A percentile compares a stretch with the other conserved stretches of the same genome.
Conservation (phyloP, 2,888 invertebrate species). For the Cosmopolites sordidus region DNA sequence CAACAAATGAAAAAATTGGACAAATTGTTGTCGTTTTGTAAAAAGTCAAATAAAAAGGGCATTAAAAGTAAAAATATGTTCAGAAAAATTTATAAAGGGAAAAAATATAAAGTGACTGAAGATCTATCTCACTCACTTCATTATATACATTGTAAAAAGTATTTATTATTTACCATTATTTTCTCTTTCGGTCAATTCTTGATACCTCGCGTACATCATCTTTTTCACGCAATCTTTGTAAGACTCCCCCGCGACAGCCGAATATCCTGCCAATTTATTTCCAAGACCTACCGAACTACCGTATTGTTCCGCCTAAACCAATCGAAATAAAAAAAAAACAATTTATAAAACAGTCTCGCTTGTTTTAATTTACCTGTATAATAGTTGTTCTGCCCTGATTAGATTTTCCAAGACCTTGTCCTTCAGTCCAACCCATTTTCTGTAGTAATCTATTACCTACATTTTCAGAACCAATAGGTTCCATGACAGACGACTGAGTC, state of each 20-base stretch:
- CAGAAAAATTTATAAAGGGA: too few species aligned
- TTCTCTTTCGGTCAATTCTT: conserved; percentile 68
- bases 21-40: too few species aligned
- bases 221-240: conserved; percentile 88
- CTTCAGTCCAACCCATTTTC: conserved; percentile 99
- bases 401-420: conserved; percentile 88
- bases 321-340: not conserved
- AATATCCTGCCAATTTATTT: conserved; percentile 72
- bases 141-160: too few species aligned
- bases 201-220: conserved; percentile 82
- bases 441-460: conserved; percentile 93
- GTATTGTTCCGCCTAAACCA: conserved; percentile 53
- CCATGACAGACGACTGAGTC: conserved; percentile 56
- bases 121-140: too few species aligned
- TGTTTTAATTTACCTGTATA: conserved; percentile 64
- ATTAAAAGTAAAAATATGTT: too few species aligned
- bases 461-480: conserved; percentile 79
- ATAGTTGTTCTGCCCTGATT: conserved; percentile 93
- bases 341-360: not conserved
- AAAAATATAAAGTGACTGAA: too few species aligned
- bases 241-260: conserved; percentile 76
- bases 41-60: too few species aligned
- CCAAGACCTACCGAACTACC: conserved; percentile 77
- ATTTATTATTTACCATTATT: conserved; percentile 20
- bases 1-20: not conserved